Base-by-base conservation (phyloP, 2,113 vertebrate species). In the Elachura formosa region DNA sequence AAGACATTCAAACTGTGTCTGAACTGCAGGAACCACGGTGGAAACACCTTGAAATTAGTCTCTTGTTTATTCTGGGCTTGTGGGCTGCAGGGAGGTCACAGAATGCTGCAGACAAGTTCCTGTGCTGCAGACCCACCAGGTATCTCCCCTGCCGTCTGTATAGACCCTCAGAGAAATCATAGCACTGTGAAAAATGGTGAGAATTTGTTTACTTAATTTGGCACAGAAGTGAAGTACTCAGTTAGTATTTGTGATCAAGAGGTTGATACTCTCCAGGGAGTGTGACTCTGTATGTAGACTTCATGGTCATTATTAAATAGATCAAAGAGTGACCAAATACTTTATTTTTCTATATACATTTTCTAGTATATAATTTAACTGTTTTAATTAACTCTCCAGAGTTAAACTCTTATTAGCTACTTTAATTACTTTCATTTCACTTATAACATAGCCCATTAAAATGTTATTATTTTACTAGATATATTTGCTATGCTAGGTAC, bases 91-190 rank as follows among this genome's bases (percentile, higher is more conserved):
- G 18, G 22, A 46, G 81, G 38, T 1, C 52, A 40, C 11, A 36
- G 28, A 19, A 4, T 0, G 0, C 2, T 17, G 48, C 62, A 76
- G 22, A 11, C 19, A 56, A 28, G 20, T 5, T 73, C 46, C 49
- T 36, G 19, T 52, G 45, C 66, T 72, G 56, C 59, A 86, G 55
- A 62, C 15, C 25, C 59, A 73, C 29, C 2, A 1, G 38, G 18
- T 34, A 54, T 12, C 63, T 84, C 38, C 33, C 14, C 43, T 49
- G 16, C 36, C 28, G 48, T 20, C 66, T 67, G 40, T 16, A 29
- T 5, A 62, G 33, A 33, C 15, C 36, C 55, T 18, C 43, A 77
- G 22, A 76, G 62, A 83, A 71, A 51, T 7, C 28, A 34, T n/a
- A 46, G 11, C 36, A 17, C 25, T 76, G 15, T 7, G 23, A 13